phyloP scores from a whole-genome alignment of 2,888 invertebrate species.

The Rhodophaea formosa region DNA sequence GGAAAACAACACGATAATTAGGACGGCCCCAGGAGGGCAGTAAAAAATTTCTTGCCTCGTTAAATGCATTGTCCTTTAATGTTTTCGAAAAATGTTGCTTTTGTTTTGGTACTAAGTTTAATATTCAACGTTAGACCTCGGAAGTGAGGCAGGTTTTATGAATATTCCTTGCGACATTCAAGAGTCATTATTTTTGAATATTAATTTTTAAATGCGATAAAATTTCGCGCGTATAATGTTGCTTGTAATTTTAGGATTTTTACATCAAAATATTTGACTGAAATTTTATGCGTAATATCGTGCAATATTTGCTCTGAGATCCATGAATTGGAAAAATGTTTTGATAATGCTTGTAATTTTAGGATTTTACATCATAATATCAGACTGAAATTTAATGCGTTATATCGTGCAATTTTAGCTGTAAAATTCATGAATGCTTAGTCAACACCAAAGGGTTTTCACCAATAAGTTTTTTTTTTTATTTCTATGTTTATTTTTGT shows the following conservation, averaged over 20 bases:
- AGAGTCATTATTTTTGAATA: slow-evolving; percentile 13
- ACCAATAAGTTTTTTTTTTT: no score
- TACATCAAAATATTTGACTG: no score
- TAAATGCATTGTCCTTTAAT: slow-evolving; percentile 32
- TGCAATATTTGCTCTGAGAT: no score
- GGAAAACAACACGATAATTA: slow-evolving; percentile 32
- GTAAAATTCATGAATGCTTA: no score
- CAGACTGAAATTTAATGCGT: no score
- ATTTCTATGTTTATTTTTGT: no score
- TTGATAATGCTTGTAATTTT: no score
- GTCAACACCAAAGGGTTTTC: no score
- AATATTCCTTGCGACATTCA: slow-evolving; percentile 22
- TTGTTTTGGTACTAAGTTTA: slow-evolving; percentile 29
- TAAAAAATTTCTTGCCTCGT: slow-evolving; percentile 33
- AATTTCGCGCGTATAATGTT: not conserved
- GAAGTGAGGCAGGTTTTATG: slow-evolving; percentile 23
- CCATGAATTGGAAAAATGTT: no score
- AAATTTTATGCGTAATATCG: no score
- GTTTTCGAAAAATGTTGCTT: slow-evolving; percentile 25
- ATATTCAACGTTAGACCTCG: slow-evolving; percentile 27
- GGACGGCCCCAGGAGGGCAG: slow-evolving; percentile 24
- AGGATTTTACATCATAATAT: no score
- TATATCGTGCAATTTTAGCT: no score
- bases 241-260: not conserved
- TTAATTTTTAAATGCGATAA: slow-evolving; percentile 5